A percentile compares a stretch with the other conserved stretches of the same genome.
These are phyloP conservation scores for Trematomus loennbergii DNA, from an alignment of 2,113 vertebrate species.

Conservation along the genomic window DNA sequence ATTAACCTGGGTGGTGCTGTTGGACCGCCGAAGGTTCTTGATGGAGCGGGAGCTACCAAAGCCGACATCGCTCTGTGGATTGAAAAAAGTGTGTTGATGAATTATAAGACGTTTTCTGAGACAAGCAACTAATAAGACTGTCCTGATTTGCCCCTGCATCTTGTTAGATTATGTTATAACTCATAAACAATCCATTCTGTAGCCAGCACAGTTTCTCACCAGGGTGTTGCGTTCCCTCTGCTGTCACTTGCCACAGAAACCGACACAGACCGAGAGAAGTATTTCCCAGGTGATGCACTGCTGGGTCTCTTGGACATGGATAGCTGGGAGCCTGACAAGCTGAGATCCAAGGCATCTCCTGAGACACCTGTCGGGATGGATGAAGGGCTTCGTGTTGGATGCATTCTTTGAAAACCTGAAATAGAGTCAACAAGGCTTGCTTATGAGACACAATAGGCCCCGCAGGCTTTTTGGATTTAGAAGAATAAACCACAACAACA, in stretches of 20 bases:
- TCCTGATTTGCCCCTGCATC: conserved; percentile 4
- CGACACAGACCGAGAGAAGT: conserved; percentile 85
- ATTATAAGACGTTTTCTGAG: background rate
- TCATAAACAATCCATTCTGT: background rate
- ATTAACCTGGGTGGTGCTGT: conserved; percentile 92
- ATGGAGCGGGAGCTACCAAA: conserved; percentile 84
- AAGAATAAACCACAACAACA: conserved; percentile 12
- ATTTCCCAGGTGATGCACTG: conserved; percentile 84
- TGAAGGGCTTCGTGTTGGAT: conserved; percentile 83
- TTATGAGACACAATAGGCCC: background rate
- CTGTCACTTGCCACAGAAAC: conserved; percentile 82
- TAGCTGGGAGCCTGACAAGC: conserved; percentile 86
- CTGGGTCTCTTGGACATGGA: conserved; percentile 85
- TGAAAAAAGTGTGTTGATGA: background rate
- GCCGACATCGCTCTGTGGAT: conserved; percentile 83
- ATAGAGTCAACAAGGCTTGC: background rate
- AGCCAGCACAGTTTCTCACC: conserved; percentile 80
- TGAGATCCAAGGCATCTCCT: conserved; percentile 81
- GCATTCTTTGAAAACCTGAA: conserved; percentile 83
- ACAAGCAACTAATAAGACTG: background rate
- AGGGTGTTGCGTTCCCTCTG: conserved; percentile 83
- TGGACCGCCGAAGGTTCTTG: conserved; percentile 94
- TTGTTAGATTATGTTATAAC: conserved; percentile 4
- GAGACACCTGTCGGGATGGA: conserved; percentile 66
- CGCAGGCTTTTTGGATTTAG: background rate